Evolutionary conservation across 2,888 invertebrate genomes (phyloP), one percentile per base, ranked within the genome.

Genomic region (Ctena decussata): DNA sequence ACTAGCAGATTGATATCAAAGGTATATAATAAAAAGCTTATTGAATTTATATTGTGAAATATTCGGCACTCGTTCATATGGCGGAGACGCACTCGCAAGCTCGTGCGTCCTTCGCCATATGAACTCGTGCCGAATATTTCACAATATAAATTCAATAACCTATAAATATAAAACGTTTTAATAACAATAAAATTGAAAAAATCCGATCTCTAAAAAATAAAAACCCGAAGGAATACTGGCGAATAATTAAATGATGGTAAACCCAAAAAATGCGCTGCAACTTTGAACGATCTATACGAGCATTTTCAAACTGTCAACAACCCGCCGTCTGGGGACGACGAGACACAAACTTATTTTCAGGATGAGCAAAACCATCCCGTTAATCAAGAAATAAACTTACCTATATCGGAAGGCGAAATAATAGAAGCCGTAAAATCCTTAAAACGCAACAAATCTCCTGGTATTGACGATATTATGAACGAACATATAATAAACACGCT

Each of bases 401-500:
- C 73, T 37, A 44, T 73, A 2, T 46, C 73, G 6, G 49, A 46
- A 46, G 18, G 46, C 2, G 73, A 73, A 46, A 73, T 73, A 8
- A 73, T 15, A 27, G 37, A 73, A 46, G 44, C 46, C 11, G 35
- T 73, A 12, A 46, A 15, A 18, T 30, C 32, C 11, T 32, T 73
- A 18, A 46, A 73, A 46, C 46, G 46, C 32, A 35, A 65, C 35
- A 65, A 65, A 65, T 65, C 65, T 30, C 73, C 32, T 1, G 49
- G 49, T 2, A 44, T 32, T 30, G 71, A 78, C 21, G 32, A 35
- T 8, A 71, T 78, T 2, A 1, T 24, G 15, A 78, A 78, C 24
- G 78, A 78, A 37, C 49, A 78, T 35, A 71, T 78, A 5, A 78
- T 46, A 37, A 49, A n/a, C 21, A 71, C 78, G 35, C 21, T 65